Base-by-base conservation (phyloP, 2,113 vertebrate genomes). In the Periophthalmodon schlosseri region DNA sequence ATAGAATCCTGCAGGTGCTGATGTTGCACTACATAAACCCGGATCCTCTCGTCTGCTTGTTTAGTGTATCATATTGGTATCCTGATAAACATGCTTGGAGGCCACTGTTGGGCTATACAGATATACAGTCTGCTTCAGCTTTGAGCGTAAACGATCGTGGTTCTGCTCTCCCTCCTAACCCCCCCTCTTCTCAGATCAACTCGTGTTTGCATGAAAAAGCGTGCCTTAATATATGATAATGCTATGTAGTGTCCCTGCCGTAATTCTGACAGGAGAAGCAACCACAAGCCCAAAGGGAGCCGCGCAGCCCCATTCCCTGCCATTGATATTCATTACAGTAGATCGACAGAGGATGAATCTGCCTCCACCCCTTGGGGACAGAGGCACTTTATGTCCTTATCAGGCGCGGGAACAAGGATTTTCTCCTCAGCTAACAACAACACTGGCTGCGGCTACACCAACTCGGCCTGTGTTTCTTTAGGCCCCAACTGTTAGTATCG, bases 171-270 rank as follows among this genome's bases (percentile, higher is more conserved):
- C 84, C 79, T 50, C 56, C 80, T 79, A 88, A 84, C 84, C 80
- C 76, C 60, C 60, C 28, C 72, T 10, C 68, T 80, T 75, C 85
- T 87, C 82, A 88, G 90, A 91, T 92, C 88, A 87, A 88, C 84
- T 77, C 73, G 74, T 92, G 91, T 91, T 92, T 91, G 91, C 91
- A 92, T 90, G 91, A 28, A 28, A 28, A 28, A 28, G 28, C 28
- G 28, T 28, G 90, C 83, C 91, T 92, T 92, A 92, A 73, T 90
- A 92, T 92, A 91, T 89, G 91, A 92, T 92, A 91, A 91, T 87
- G 80, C 68, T 86, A 91, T 89, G 84, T 68, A 85, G 87, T 75
- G 84, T 88, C 87, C 85, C 84, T 64, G 84, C 85, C 75, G 84
- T 80, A 69, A 73, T 77, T 85, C 83, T 85, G 85, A 87, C 83